Conservation (phyloP, 2,888 invertebrate genomes). For the Chymomyza procnemis region DNA sequence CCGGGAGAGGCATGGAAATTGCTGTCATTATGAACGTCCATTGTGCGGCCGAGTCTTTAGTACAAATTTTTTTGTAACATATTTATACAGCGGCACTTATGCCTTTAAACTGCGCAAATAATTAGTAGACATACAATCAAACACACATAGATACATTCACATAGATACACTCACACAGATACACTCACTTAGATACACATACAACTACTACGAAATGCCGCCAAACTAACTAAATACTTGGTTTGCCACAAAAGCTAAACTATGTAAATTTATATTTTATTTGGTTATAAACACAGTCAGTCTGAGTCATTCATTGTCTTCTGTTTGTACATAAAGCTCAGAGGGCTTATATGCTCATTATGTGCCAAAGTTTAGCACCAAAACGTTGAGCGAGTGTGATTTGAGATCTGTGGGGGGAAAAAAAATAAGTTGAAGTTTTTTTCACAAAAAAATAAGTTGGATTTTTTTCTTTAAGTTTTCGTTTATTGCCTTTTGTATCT, state of each 20-base stretch:
- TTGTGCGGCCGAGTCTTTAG: constrained; percentile 35
- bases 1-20: background rate
- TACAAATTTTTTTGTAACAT: background rate
- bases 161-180: background rate
- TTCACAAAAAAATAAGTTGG: background rate
- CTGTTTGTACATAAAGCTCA: background rate
- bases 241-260: background rate
- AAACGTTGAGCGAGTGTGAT: background rate
- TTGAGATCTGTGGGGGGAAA: background rate
- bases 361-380: background rate
- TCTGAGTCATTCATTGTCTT: background rate
- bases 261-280: background rate
- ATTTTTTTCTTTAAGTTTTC: background rate
- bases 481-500: no score
- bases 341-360: background rate
- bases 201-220: background rate
- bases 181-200: background rate
- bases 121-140: constrained; percentile 47
- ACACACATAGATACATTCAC: background rate
- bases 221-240: background rate
- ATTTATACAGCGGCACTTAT: constrained; percentile 39
- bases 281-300: background rate
- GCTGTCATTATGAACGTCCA: constrained; percentile 50
- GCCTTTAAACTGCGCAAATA: constrained; percentile 55
- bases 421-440: background rate